phyloP scores from a whole-genome alignment of 2,888 invertebrate genomes.

The Opisthograptis luteolata region DNA sequence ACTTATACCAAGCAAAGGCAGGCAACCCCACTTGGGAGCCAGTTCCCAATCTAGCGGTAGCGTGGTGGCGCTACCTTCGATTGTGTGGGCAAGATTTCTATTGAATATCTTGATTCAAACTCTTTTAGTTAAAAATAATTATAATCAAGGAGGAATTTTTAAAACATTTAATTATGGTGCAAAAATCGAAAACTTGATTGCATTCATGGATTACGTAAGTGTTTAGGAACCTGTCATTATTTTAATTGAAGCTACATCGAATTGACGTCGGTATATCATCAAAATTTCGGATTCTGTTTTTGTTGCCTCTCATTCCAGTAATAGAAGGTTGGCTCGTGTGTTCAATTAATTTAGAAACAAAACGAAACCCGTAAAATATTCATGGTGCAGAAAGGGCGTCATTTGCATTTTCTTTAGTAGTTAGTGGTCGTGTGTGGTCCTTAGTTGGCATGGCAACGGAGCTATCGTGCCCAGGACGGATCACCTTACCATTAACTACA shows the following conservation, averaged over 20 bases:
- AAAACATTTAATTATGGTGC: background rate
- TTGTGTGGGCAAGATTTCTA: no score
- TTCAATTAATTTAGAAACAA: slow-evolving; percentile 65
- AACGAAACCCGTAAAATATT: slow-evolving; percentile 61
- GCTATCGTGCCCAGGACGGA: slow-evolving; percentile 45
- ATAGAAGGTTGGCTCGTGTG: slow-evolving; percentile 24
- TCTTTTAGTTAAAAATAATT: no score
- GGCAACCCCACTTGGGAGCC: no score
- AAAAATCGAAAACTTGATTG: background rate
- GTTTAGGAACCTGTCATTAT: slow-evolving; percentile 9
- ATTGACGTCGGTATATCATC: background rate
- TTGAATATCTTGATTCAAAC: no score
- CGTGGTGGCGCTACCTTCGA: no score
- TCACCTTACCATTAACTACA: slow-evolving; percentile 37
- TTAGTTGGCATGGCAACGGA: slow-evolving; percentile 68
- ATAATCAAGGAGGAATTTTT: no score
- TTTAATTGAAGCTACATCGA: background rate
- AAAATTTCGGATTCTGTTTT: background rate
- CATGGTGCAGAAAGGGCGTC: slow-evolving; percentile 55
- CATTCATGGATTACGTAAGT: background rate
- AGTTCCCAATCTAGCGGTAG: no score
- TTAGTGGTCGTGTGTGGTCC: slow-evolving; percentile 79
- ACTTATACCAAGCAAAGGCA: no score
- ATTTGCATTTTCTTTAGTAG: slow-evolving; percentile 66
- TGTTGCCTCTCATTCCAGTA: background rate